Conservation (phyloP, 2,113 vertebrate genomes). For the Pseudorectes ferrugineus region DNA sequence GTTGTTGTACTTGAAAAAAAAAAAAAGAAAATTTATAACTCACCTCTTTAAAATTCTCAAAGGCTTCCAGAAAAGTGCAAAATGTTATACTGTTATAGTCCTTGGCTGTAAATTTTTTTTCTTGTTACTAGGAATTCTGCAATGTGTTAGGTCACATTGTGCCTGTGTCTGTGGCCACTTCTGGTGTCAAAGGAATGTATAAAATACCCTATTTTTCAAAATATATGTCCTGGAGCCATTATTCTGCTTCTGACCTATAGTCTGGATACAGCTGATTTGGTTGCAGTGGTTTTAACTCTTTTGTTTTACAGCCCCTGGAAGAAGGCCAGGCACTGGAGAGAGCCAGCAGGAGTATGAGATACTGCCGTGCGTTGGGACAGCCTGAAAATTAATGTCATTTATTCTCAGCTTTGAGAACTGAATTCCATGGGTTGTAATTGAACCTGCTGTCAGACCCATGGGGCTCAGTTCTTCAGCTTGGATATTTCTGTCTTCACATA, state of each 20-base stretch:
- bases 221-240: background rate
- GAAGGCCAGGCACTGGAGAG: background rate
- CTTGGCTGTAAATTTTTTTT: background rate
- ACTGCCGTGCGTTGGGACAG: background rate
- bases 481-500: slow-evolving; percentile 61
- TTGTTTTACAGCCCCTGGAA: slow-evolving; percentile 45
- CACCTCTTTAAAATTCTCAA: background rate
- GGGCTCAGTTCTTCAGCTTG: slow-evolving; percentile 76
- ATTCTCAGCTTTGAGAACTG: slow-evolving; percentile 79
- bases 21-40: background rate
- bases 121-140: background rate
- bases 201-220: background rate
- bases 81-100: background rate
- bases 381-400: background rate
- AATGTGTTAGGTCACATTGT: background rate
- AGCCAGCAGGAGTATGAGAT: background rate
- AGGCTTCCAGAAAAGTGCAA: background rate
- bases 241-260: background rate
- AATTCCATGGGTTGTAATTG: slow-evolving; percentile 75
- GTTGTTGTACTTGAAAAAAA: fast-evolving
- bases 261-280: background rate
- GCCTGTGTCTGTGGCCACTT: background rate
- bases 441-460: slow-evolving; percentile 61
- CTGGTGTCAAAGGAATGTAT: background rate
- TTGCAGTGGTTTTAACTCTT: slow-evolving; percentile 14